A percentile compares a stretch with the other conserved stretches of the same genome.
These are phyloP conservation scores for Microplitis mediator DNA, from an alignment of 1,140 invertebrate species.

Conservation along the genomic window DNA sequence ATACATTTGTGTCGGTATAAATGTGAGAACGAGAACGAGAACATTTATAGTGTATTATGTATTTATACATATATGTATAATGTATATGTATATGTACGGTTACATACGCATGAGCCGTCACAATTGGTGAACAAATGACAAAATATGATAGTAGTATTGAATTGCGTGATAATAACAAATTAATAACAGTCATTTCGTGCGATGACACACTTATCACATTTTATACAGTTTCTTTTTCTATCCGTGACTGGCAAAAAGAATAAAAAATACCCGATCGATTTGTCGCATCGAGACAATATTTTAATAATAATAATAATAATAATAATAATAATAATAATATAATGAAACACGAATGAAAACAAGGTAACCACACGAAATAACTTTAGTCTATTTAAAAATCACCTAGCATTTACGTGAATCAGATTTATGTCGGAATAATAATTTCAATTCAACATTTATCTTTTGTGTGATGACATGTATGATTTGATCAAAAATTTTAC, in stretches of 20 bases:
- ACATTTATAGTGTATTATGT: slow-evolving; percentile 15
- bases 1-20: slow-evolving; percentile 24
- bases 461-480: no score
- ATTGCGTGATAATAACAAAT: slow-evolving; percentile 10
- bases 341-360: slow-evolving; percentile 1
- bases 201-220: slow-evolving; percentile 28
- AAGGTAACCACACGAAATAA: slow-evolving; percentile 34
- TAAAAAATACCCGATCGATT: background rate
- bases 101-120: slow-evolving; percentile 8
- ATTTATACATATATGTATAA: background rate
- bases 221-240: slow-evolving; percentile 37
- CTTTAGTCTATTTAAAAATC: slow-evolving; percentile 24
- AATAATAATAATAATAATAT: no score
- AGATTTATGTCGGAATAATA: no score
- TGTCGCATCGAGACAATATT: background rate
- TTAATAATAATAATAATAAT: slow-evolving; percentile 9
- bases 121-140: slow-evolving; percentile 5
- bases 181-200: slow-evolving; percentile 18
- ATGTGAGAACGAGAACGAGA: slow-evolving; percentile 13
- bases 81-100: background rate
- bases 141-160: slow-evolving; percentile 1
- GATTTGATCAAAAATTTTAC: no score
- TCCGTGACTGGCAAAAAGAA: slow-evolving; percentile 8
- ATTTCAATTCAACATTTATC: no score
- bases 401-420: background rate